Percentiles rank a stretch among this genome's conserved stretches.
These are phyloP conservation scores for Corythaeola cristata DNA, from an alignment of 2,113 vertebrate species.

Conservation along the genomic window DNA sequence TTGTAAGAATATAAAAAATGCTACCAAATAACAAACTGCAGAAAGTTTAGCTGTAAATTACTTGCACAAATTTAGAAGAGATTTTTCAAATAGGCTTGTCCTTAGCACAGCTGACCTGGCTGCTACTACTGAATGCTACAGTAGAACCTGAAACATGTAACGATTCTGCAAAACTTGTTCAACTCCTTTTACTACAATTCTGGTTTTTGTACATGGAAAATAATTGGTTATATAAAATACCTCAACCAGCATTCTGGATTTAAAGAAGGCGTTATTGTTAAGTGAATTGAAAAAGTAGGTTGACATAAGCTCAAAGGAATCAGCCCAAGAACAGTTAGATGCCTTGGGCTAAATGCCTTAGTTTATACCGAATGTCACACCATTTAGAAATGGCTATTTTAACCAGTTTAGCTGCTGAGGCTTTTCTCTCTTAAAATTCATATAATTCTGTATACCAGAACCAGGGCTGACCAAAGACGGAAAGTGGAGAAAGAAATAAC, in stretches of 20 bases:
- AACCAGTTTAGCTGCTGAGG: background rate
- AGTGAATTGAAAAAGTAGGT: background rate
- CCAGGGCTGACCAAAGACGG: background rate
- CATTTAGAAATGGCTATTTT: background rate
- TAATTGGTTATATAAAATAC: background rate
- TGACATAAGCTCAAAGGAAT: background rate
- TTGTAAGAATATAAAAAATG: background rate
- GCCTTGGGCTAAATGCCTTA: background rate
- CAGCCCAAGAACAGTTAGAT: background rate
- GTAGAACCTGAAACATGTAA: background rate
- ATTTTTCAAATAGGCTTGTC: background rate
- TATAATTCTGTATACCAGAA: background rate
- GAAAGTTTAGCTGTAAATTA: background rate
- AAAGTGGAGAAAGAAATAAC: background rate
- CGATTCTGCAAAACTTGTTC: background rate
- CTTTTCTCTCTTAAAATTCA: background rate
- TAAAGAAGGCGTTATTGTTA: background rate
- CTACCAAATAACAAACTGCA: background rate
- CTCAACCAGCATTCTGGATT: background rate
- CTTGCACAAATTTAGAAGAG: background rate
- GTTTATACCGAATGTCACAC: background rate
- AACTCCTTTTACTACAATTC: background rate
- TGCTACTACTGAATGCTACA: background rate
- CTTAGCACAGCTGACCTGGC: background rate
- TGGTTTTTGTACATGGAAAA: background rate